Evolutionary conservation across 2,888 invertebrate species (phyloP).

Genomic region (Lampropteryx suffumata): DNA sequence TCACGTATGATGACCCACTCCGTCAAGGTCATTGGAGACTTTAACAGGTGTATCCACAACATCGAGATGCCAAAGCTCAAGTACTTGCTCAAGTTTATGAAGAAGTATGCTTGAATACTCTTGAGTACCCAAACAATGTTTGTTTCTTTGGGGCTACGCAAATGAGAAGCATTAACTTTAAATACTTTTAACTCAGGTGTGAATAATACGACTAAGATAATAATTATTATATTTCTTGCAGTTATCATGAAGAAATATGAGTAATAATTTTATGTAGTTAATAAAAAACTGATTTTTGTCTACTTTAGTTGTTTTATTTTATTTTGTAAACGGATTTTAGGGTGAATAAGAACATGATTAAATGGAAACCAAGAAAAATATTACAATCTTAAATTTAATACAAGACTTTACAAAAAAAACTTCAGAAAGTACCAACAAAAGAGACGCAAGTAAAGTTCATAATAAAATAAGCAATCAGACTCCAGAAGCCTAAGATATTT

Average conservation of each 20-base stretch:
- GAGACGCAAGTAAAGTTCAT: too few relatives aligned
- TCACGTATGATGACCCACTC: constrained; percentile 79
- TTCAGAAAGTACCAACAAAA: too few relatives aligned
- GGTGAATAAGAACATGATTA: too few relatives aligned
- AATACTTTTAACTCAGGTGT: constrained; percentile 11
- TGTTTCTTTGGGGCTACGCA: not conserved
- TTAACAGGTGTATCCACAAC: constrained; percentile 77
- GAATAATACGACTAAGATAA: constrained; percentile 22
- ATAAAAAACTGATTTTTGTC: not conserved
- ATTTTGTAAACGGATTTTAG: too few relatives aligned
- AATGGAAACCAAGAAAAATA: too few relatives aligned
- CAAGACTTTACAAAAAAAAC: too few relatives aligned
- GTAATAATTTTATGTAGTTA: not conserved
- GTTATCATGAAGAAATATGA: not conserved
- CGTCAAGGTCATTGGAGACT: constrained; percentile 76
- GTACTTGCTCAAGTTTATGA: constrained; percentile 76
- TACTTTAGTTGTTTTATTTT: not conserved
- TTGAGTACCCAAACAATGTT: not conserved
- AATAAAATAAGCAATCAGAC: too few relatives aligned
- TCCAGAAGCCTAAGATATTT: too few relatives aligned
- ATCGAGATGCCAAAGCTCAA: constrained; percentile 79
- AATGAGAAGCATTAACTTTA: not conserved
- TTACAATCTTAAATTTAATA: too few relatives aligned
- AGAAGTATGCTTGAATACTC: constrained; percentile 64
- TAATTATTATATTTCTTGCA: not conserved